Evolutionary conservation across 2,113 vertebrate species (phyloP), one percentile per base, ranked within the genome.

Genomic region (Brevimyrus niger): DNA sequence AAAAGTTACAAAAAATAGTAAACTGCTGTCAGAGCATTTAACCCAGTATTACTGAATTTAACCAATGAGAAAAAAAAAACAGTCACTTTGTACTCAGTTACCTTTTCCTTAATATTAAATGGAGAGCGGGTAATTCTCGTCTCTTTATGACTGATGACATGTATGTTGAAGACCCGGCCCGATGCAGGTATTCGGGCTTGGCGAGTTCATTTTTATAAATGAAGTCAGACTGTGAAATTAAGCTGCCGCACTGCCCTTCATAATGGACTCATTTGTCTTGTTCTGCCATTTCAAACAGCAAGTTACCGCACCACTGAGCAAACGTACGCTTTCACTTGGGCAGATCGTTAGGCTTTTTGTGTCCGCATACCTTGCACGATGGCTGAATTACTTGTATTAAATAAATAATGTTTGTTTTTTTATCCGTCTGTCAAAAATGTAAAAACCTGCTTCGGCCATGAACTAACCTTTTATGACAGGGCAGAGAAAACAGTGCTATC

Each of bases 211-310:
- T 84, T 84, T 84, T 84, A 84, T 84, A 84, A 84, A 84, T 84
- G 38, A 47, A 84, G 82, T 47, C 82, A 84, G 82, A 84, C 42
- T 47, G 19, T 47, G 82, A 84, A 84, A 84, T 84, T 21, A 84
- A 84, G 82, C 44, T 47, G 21, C 82, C 7, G 73, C 13, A 42
- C 73, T 80, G 31, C 73, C 35, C 73, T 38, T 80, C 82, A 84
- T 84, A 84, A 84, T 84, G 82, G 82, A 47, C 44, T 47, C 82
- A 84, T 84, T 47, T 23, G 82, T 84, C 82, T 84, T 84, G 82
- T 47, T 84, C 82, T 38, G 21, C 38, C 82, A 84, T 84, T 84
- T 84, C 38, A 84, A 46, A 84, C 82, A 84, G 82, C 82, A n/a
- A 84, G 38, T 84, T 84, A 84, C 44, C 21, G 82, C 82, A 84